Evolutionary conservation across 2,888 invertebrate genomes (phyloP), one percentile per base, ranked within the genome.

Genomic region (Synergus laeviventris): DNA sequence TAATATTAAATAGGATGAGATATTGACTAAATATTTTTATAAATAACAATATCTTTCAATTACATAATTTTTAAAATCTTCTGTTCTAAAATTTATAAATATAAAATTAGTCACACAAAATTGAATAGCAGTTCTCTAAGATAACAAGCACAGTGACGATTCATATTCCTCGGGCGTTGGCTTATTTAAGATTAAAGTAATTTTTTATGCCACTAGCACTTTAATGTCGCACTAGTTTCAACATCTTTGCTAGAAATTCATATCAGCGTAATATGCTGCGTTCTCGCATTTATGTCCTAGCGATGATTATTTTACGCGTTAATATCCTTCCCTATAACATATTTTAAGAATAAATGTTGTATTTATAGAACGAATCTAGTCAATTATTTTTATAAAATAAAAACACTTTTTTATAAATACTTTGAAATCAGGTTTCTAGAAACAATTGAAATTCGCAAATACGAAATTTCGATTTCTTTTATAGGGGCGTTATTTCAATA

Each of bases 401-500:
- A 45, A 45, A 45, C 1, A 45, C 14, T 45, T 45, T 1, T 16
- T n/a, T 1, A 45, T 45, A 1, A 7, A 12, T 0, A 16, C 45
- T n/a, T n/a, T n/a, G n/a, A 49, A n/a, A 49, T 49, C 31, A 49
- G n/a, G n/a, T 49, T n/a, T 16, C n/a, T 49, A 49, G 8, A n/a
- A 49, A 8, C 45, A 4, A 45, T 45, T 1, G 5, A 16, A 2
- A 16, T 45, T 16, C 45, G 14, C 14, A 0, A 5, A 16, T 45
- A 39, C 9, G n/a, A 12, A 8, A n/a, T 7, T n/a, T 49, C n/a
- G n/a, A 49, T n/a, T 2, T 8, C 7, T n/a, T n/a, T 8, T 49
- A 49, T n/a, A 0, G 2, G 1, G 8, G n/a, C 1, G 1, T 1
- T n/a, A n/a, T 8, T 8, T n/a, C 2, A 31, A n/a, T 16, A n/a